Base-by-base conservation (phyloP, 1,140 invertebrate species). In the Formica exsecta region DNA sequence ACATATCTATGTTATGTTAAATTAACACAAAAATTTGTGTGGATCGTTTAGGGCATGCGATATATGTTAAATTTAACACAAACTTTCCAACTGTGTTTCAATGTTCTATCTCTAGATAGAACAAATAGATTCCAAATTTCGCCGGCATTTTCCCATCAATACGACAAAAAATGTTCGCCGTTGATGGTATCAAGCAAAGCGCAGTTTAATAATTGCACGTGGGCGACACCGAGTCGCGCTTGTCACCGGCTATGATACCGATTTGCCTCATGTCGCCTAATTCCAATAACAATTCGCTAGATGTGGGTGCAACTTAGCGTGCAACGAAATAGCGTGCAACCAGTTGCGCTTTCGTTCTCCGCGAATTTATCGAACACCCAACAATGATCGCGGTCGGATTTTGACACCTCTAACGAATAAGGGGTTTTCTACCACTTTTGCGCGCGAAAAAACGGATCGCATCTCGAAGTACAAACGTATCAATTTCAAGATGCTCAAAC, bases 221-320 rank as follows among this genome's bases (percentile, higher is more conserved):
- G 51, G 85, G 85, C 85, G 85, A 86, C 61, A 22, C 3, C 61
- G 68, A 44, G 48, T 65, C 38, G 85, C 77, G 29, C 54, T 62
- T 29, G 59, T 19, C 29, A 4, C 29, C 19, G 0, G 25, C 13
- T 64, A 80, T 76, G 76, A 29, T 29, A 29, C 25, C 57, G 74
- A 79, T 81, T 86, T 44, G 61, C 16, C 8, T 29, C 41, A 32
- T 19, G 25, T 44, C 41, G 64, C n/a, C 48, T 74, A 85, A 68
- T 77, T 32, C 29, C 41, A 32, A 48, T 62, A 70, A 65, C 29
- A 29, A 6, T 29, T 13, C 16, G 44, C 7, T 13, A 11, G 51
- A 11, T 65, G 73, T 85, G n/a, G 64, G 54, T 70, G 64, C 48
- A 57, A 25, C 44, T 70, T 79, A 8, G 64, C 75, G 74, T 65